Conservation (phyloP, 1,140 invertebrate genomes). For the Copidosoma floridanum region DNA sequence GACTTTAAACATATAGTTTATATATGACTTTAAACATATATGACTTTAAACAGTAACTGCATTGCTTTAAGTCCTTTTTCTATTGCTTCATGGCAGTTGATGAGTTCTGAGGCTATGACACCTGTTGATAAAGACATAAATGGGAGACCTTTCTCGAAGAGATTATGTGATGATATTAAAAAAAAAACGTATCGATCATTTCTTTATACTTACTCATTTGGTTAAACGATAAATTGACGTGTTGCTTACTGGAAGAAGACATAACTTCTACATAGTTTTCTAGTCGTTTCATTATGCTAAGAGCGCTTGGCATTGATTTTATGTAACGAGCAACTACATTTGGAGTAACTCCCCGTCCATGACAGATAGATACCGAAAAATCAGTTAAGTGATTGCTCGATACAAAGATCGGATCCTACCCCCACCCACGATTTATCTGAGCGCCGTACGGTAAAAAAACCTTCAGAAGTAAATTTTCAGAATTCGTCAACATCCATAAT, state of each 20-base stretch:
- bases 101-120: not conserved
- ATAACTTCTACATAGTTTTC: too few species aligned
- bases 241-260: too few species aligned
- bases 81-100: too few species aligned
- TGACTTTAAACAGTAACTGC: slow-evolving; percentile 13
- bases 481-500: slow-evolving; percentile 36
- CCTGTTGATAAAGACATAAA: slow-evolving; percentile 15
- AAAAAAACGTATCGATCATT: not conserved
- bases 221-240: slow-evolving; percentile 24
- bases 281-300: too few species aligned
- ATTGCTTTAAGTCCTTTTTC: too few species aligned
- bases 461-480: slow-evolving; percentile 33
- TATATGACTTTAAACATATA: too few species aligned
- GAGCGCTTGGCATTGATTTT: too few species aligned
- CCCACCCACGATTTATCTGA: slow-evolving; percentile 41
- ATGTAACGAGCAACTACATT: slow-evolving; percentile 22
- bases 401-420: slow-evolving; percentile 39
- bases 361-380: slow-evolving; percentile 39
- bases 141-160: not conserved
- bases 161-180: not conserved
- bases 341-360: slow-evolving; percentile 35
- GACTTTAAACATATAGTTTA: too few species aligned
- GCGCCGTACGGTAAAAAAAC: slow-evolving; percentile 37
- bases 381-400: slow-evolving; percentile 39
- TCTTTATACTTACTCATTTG: not conserved